Evolutionary conservation across 1,140 invertebrate genomes (phyloP), one percentile per base, ranked within the genome.

Genomic region (Drosophila leontia): DNA sequence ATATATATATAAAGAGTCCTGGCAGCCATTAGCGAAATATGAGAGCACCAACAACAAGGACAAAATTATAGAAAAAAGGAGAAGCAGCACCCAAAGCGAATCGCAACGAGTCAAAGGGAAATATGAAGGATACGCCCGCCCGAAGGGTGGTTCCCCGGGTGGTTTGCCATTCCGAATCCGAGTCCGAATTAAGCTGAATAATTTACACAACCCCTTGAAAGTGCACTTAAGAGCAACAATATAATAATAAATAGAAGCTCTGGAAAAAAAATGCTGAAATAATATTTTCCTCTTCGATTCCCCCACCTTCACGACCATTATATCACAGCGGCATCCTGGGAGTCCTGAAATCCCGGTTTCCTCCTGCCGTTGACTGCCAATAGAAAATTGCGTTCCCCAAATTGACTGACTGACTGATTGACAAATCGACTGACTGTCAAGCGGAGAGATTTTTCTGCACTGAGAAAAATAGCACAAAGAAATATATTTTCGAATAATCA

Each of bases 21-120:
- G 74, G 85, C 84, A 88, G 88, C 87, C 88, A 91, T 91, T 91
- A 91, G 88, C 80, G 83, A 91, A 91, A 91, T 91, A 88, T 91
- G 84, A 85, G 79, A 85, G 79, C 81, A 57, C 61, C 53, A 56
- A 56, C 53, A 56, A 56, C 53, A 56, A 56, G 35, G 35, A 56
- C 53, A 39, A 56, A 56, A 39, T 56, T 56, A 74, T 45, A 44
- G 59, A 44, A 63, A 23, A 23, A 23, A 23, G 12, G 32, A 55
- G 34, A 37, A 15, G 58, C 48, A 64, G 78, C 81, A 81, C 85
- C 81, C 85, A 88, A 76, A 74, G 80, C 77, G 77, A 87, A 80
- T 88, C 68, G 80, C 64, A 78, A 26, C 60, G 50, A 63, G 47
- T 87, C 80, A 86, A 75, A 68, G 51, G 48, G 76, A 60, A 65